Conservation (phyloP, 2,797 vertebrate genomes). For the Menidia menidia region DNA sequence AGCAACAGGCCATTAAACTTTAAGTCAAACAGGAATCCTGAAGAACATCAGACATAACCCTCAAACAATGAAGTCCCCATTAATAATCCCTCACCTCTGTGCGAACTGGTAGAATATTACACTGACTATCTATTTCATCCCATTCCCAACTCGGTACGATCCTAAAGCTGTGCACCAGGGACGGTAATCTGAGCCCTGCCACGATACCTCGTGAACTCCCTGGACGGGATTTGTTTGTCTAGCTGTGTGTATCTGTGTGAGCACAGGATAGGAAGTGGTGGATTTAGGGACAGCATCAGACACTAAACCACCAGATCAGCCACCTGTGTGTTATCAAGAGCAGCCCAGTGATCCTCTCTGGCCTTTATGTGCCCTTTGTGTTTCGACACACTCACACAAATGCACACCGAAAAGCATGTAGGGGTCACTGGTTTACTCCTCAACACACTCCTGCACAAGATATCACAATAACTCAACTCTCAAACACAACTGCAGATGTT, state of each 20-base stretch:
- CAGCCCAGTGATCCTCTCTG: conserved; percentile 64
- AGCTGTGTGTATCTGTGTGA: conserved; percentile 39
- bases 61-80: conserved; percentile 62
- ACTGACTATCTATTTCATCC: conserved; percentile 68
- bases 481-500: conserved; percentile 26
- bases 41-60: conserved; percentile 34
- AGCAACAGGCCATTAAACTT: conserved; percentile 53
- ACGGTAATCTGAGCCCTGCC: conserved; percentile 63
- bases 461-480: conserved; percentile 26
- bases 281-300: conserved; percentile 65
- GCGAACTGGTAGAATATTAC: conserved; percentile 68
- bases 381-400: conserved; percentile 24
- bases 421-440: conserved; percentile 43
- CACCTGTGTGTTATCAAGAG: conserved; percentile 79
- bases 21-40: conserved; percentile 61
- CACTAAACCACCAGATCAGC: conserved; percentile 72
- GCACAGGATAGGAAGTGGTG: conserved; percentile 59
- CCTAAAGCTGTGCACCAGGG: conserved; percentile 34
- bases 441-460: conserved; percentile 23
- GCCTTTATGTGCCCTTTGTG: conserved; percentile 59
- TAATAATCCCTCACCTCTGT: conserved; percentile 62
- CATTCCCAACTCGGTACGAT: conserved; percentile 46
- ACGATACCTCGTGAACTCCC: conserved; percentile 54
- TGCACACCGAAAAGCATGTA: conserved; percentile 20
- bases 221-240: conserved; percentile 56